phyloP scores from a whole-genome alignment of 2,113 vertebrate genomes.

The Percopsis transmontana region DNA sequence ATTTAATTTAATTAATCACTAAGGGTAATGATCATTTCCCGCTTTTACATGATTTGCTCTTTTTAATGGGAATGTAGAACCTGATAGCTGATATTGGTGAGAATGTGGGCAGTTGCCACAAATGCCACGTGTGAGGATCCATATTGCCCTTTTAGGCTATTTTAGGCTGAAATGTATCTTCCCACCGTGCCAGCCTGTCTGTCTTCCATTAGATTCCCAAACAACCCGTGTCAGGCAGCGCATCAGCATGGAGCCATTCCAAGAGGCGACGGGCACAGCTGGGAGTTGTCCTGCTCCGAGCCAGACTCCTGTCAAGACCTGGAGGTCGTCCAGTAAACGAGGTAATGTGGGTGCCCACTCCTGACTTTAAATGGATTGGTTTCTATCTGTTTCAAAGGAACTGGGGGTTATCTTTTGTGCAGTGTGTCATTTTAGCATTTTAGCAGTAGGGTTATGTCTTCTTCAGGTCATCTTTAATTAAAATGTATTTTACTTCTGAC shows the following conservation, averaged over 20 bases:
- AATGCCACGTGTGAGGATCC: too few relatives aligned
- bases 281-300: conserved; percentile 29
- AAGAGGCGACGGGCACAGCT: conserved; percentile 8
- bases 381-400: not conserved
- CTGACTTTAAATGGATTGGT: not conserved
- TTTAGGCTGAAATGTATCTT: not conserved
- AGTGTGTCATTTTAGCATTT: too few relatives aligned
- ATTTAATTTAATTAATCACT: too few relatives aligned
- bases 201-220: conserved; percentile 16
- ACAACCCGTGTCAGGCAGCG: not conserved
- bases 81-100: too few relatives aligned
- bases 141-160: not conserved
- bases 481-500: too few relatives aligned
- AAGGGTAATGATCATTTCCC: too few relatives aligned
- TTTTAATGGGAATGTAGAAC: too few relatives aligned
- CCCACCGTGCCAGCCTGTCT: not conserved
- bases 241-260: conserved; percentile 45
- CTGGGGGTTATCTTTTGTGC: too few relatives aligned
- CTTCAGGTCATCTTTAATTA: too few relatives aligned
- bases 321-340: conserved; percentile 49
- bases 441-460: too few relatives aligned
- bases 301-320: conserved; percentile 41
- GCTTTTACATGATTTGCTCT: too few relatives aligned
- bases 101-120: too few relatives aligned
- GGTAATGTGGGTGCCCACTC: conserved; percentile 38